phyloP scores from a whole-genome alignment of 2,113 vertebrate genomes.

The Panthera tigris region DNA sequence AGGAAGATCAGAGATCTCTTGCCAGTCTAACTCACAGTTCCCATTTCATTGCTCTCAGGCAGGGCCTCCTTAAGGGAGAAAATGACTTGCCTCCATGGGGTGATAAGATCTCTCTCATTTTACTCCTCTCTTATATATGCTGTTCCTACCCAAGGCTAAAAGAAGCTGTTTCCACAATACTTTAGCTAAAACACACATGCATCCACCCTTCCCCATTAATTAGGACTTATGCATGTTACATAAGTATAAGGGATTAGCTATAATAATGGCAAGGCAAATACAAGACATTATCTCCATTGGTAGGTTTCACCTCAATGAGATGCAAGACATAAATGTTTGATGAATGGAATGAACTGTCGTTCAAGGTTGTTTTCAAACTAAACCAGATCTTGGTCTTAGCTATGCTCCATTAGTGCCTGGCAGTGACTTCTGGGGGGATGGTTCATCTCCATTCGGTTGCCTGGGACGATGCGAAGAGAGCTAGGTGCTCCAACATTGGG shows the following conservation, averaged over 20 bases:
- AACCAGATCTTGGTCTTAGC: neutral
- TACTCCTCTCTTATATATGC: neutral
- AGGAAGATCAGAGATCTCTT: neutral
- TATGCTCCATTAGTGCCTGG: neutral
- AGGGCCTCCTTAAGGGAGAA: neutral
- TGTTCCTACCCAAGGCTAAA: neutral
- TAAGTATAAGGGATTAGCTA: neutral
- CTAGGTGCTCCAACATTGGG: neutral
- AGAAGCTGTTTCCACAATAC: neutral
- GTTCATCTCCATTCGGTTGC: neutral
- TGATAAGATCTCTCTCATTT: neutral
- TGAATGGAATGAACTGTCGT: neutral
- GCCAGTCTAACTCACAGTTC: neutral
- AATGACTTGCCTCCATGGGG: neutral
- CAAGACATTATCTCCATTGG: neutral
- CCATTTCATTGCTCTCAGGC: neutral
- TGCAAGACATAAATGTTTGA: neutral
- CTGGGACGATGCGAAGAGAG: neutral
- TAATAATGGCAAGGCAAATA: neutral
- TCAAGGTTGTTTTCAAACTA: conserved; percentile 1
- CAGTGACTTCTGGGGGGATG: neutral
- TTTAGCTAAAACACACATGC: neutral
- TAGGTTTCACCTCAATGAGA: neutral
- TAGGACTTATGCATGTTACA: neutral
- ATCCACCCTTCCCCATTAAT: neutral